A percentile compares a stretch with the other conserved stretches of the same genome.
phyloP scores from a whole-genome alignment of 1,140 invertebrate species.

The Penaeus chinensis region DNA sequence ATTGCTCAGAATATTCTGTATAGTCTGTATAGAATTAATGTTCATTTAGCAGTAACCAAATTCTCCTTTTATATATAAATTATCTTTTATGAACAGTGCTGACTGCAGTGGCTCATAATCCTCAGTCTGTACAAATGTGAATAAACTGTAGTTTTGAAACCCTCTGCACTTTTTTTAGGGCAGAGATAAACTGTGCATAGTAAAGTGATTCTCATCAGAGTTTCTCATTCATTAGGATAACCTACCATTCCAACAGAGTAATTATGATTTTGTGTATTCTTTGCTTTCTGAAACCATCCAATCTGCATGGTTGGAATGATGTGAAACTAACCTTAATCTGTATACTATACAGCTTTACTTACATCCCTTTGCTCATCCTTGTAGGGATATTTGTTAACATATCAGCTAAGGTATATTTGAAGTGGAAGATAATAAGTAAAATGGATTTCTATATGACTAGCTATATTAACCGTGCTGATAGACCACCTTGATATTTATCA shows the following conservation, averaged over 20 bases:
- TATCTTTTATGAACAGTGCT: not conserved
- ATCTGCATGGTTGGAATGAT: slow-evolving; percentile 45
- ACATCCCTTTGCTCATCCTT: slow-evolving; percentile 13
- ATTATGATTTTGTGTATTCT: slow-evolving; percentile 19
- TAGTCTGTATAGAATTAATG: no score
- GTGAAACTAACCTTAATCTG: slow-evolving; percentile 29
- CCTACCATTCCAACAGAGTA: slow-evolving; percentile 39
- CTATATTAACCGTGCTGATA: no score
- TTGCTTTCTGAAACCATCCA: slow-evolving; percentile 28
- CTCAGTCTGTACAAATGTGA: not conserved
- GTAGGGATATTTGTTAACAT: slow-evolving; percentile 30
- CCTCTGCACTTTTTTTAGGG: slow-evolving; percentile 6
- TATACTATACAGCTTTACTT: slow-evolving; percentile 28
- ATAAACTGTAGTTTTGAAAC: slow-evolving; percentile 8
- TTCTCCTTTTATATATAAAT: no score
- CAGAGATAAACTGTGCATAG: slow-evolving; percentile 26
- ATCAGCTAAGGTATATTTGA: no score
- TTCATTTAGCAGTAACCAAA: no score
- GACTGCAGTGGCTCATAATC: slow-evolving; percentile 28
- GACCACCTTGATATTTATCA: no score
- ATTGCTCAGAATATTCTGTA: no score
- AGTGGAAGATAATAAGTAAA: no score
- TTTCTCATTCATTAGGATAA: slow-evolving; percentile 11
- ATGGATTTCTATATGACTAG: no score
- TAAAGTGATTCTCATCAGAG: not conserved